These are phyloP conservation scores for Bactericera cockerelli DNA, from an alignment of 1,140 invertebrate genomes.

Conservation along the genomic window DNA sequence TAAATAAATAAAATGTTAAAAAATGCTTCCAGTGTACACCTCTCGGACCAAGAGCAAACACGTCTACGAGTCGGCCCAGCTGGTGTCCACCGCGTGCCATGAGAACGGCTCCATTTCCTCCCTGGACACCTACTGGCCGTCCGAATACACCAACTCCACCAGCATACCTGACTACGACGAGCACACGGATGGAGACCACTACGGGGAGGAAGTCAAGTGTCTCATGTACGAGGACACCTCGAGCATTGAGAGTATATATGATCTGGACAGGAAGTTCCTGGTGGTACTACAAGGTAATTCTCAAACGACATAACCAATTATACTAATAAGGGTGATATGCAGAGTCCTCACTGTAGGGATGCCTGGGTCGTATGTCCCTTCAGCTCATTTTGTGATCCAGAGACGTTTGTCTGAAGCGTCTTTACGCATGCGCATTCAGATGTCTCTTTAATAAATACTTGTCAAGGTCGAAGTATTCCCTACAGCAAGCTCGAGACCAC, in stretches of 20 bases:
- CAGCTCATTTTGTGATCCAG: too few species aligned
- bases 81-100: neutral
- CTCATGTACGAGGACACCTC: slow-evolving; percentile 13
- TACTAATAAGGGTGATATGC: slow-evolving; percentile 43
- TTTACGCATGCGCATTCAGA: too few species aligned
- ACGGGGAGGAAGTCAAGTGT: neutral
- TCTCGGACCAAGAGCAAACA: neutral
- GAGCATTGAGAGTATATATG: slow-evolving; percentile 33
- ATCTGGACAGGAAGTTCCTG: slow-evolving; percentile 35
- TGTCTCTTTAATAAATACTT: too few species aligned
- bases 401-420: too few species aligned
- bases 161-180: slow-evolving; percentile 4
- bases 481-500: too few species aligned
- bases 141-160: neutral
- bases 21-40: neutral
- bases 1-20: too few species aligned
- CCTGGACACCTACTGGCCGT: slow-evolving; percentile 2
- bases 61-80: neutral
- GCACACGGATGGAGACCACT: neutral
- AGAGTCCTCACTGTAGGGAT: too few species aligned
- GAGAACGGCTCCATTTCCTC: neutral
- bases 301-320: too few species aligned
- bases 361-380: too few species aligned
- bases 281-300: slow-evolving; percentile 37
- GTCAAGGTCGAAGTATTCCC: too few species aligned